A percentile compares a stretch with the other conserved stretches of the same genome.
Evolutionary conservation across 2,888 invertebrate species (phyloP).

Genomic region (Caenorhabditis sp.): DNA sequence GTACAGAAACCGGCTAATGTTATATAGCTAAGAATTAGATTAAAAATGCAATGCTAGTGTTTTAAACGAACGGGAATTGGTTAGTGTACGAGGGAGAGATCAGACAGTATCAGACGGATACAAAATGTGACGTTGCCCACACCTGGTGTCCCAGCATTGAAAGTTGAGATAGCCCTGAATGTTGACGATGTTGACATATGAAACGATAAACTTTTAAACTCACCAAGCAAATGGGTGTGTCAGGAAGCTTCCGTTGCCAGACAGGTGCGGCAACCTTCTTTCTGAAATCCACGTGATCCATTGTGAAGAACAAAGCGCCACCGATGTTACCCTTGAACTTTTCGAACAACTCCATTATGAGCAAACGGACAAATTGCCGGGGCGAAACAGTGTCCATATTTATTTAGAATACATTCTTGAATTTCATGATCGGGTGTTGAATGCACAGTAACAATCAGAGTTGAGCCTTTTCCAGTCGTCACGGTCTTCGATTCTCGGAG

Average conservation of each 20-base stretch:
- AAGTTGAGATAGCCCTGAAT: slow-evolving; percentile 30
- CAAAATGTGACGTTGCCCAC: slow-evolving; percentile 12
- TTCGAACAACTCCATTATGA: slow-evolving; percentile 9
- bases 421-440: background rate
- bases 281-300: slow-evolving; percentile 9
- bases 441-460: slow-evolving; percentile 4
- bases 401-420: slow-evolving; percentile 34
- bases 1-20: background rate
- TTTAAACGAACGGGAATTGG: background rate
- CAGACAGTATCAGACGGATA: slow-evolving; percentile 29
- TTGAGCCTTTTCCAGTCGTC: background rate
- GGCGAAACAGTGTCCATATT: slow-evolving; percentile 45
- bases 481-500: background rate
- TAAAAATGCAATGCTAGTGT: background rate
- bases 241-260: slow-evolving; percentile 28
- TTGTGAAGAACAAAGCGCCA: background rate
- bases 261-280: background rate
- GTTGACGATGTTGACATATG: background rate
- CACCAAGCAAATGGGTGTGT: slow-evolving; percentile 18
- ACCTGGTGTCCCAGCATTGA: slow-evolving; percentile 27
- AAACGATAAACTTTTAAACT: background rate
- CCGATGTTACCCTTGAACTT: background rate
- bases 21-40: background rate
- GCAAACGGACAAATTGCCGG: background rate
- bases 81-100: background rate